These are phyloP conservation scores for Platycheirus albimanus DNA, from an alignment of 2,888 invertebrate species.

Conservation along the genomic window DNA sequence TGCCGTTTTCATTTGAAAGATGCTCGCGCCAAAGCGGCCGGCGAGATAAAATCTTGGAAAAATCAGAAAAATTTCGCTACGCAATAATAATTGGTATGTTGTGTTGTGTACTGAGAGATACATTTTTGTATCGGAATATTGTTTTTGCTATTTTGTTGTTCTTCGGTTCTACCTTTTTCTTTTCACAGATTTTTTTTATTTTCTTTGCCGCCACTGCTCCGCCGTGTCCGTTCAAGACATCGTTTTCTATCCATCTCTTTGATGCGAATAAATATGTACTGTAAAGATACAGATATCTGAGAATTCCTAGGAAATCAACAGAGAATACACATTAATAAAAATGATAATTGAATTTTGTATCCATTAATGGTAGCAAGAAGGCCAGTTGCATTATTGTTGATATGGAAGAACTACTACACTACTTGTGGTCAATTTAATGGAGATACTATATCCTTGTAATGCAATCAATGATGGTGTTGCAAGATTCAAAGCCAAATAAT, in stretches of 20 bases:
- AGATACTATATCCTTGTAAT: neutral
- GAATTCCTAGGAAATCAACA: constrained; percentile 26
- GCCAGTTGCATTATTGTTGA: neutral
- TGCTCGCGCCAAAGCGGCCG: constrained; percentile 54
- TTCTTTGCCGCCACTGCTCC: constrained; percentile 50
- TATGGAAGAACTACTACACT: constrained; percentile 10
- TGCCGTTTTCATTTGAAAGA: constrained; percentile 66
- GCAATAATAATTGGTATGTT: constrained; percentile 42
- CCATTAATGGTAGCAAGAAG: constrained; percentile 35
- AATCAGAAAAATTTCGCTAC: constrained; percentile 54
- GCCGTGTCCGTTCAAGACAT: neutral
- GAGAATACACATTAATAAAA: constrained; percentile 22
- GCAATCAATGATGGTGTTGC: neutral
- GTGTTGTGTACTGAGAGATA: constrained; percentile 19
- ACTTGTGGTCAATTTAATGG: neutral
- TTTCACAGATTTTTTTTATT: constrained; percentile 35
- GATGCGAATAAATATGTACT: constrained; percentile 5
- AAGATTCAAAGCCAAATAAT: neutral
- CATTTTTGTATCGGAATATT: constrained; percentile 5
- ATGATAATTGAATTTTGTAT: constrained; percentile 48
- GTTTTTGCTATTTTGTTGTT: constrained; percentile 30
- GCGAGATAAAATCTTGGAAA: constrained; percentile 65
- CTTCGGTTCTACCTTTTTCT: constrained; percentile 27
- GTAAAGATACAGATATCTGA: constrained; percentile 11
- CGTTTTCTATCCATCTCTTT: constrained; percentile 37